Conservation (phyloP, 2,888 invertebrate species). For the Lumbricus terrestris region DNA sequence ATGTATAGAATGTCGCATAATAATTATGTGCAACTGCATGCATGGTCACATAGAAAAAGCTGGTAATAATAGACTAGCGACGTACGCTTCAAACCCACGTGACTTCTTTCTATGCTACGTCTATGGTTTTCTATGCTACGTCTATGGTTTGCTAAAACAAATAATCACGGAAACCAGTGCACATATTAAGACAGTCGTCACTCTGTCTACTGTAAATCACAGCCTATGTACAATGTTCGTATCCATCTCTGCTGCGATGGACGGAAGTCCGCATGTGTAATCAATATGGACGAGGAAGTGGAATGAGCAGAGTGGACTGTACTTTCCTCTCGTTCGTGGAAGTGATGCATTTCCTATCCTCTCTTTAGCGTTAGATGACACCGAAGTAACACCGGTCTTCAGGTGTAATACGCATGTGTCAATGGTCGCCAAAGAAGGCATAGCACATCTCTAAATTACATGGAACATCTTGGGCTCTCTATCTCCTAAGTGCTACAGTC, state of each 20-base stretch:
- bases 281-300: not conserved
- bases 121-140: not conserved
- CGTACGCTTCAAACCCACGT: not conserved
- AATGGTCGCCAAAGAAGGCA: not conserved
- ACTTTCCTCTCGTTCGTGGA: not conserved
- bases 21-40: not conserved
- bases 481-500: not conserved
- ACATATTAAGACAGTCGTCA: not conserved
- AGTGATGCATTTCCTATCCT: not conserved
- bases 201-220: not conserved
- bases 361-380: not conserved
- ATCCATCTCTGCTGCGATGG: not conserved
- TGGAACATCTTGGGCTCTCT: too few relatives aligned
- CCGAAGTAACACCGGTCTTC: not conserved
- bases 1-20: not conserved
- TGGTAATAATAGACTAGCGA: not conserved
- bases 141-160: not conserved
- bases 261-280: not conserved
- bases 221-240: not conserved
- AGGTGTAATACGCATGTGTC: not conserved
- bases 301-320: not conserved
- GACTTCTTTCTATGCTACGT: not conserved
- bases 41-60: not conserved
- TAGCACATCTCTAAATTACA: not conserved
- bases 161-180: not conserved